Conservation (phyloP, 2,113 vertebrate genomes). For the Catagonus wagneri region DNA sequence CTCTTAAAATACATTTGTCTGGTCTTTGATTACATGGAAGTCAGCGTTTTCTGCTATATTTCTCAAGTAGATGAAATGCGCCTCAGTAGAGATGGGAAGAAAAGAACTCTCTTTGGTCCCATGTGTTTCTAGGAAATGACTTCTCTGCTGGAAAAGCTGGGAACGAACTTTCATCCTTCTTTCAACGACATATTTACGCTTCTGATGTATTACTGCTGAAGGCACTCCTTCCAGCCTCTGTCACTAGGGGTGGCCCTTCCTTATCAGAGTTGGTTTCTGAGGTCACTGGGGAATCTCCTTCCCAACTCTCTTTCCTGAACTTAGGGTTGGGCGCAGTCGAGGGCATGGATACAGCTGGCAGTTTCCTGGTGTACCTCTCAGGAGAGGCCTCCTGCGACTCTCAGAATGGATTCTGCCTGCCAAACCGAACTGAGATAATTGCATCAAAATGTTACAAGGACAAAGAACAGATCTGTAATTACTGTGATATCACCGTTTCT, state of each 20-base stretch:
- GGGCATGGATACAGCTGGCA: background rate
- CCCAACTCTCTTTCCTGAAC: background rate
- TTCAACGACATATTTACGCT: background rate
- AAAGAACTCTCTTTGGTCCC: background rate
- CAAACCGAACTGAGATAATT: slow-evolving; percentile 9
- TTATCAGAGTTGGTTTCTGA: background rate
- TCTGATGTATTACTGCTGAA: background rate
- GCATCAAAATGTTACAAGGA: slow-evolving; percentile 1
- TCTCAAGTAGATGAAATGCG: background rate
- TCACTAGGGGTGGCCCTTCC: background rate
- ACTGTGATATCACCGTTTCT: background rate
- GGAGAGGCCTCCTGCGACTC: background rate
- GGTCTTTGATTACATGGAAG: background rate
- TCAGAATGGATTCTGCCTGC: background rate
- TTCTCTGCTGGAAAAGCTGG: background rate
- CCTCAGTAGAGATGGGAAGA: background rate
- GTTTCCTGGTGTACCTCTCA: slow-evolving; percentile 4
- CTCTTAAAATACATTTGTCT: background rate
- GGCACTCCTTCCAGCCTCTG: background rate
- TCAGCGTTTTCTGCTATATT: background rate
- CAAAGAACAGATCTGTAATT: slow-evolving; percentile 27
- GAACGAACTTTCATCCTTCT: background rate
- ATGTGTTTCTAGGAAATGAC: slow-evolving; percentile 19
- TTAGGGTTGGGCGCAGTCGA: background rate
- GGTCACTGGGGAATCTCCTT: background rate